phyloP scores from a whole-genome alignment of 2,113 vertebrate species.

The Nesogale talazaci region DNA sequence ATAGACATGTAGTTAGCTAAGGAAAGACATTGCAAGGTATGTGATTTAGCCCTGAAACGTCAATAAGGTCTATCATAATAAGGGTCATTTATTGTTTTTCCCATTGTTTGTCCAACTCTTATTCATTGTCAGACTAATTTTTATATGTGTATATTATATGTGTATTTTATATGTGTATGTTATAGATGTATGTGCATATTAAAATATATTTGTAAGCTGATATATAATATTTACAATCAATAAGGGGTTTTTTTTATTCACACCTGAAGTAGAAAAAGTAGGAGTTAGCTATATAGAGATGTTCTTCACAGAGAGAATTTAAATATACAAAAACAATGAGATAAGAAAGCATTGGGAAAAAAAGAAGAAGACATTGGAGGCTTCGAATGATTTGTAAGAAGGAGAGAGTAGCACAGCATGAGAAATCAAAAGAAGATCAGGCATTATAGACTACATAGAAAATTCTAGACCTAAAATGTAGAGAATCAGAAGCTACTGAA shows the following conservation, averaged over 20 bases:
- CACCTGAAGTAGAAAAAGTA: neutral
- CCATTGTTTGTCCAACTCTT: too few relatives aligned
- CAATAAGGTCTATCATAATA: constrained; percentile 31
- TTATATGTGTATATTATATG: too few relatives aligned
- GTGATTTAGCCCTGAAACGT: neutral
- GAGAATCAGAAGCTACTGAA: constrained; percentile 14
- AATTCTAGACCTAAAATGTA: constrained; percentile 32
- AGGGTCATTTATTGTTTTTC: neutral
- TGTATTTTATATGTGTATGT: too few relatives aligned
- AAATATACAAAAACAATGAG: neutral
- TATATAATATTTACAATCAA: too few relatives aligned
- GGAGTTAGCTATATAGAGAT: neutral
- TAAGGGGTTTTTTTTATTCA: neutral
- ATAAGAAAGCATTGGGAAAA: neutral
- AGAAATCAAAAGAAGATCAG: neutral
- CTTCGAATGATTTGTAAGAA: constrained; percentile 7
- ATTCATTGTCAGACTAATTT: too few relatives aligned
- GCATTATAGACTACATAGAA: neutral
- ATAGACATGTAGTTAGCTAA: neutral
- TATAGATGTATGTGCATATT: too few relatives aligned
- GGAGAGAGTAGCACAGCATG: neutral
- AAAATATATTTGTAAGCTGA: too few relatives aligned
- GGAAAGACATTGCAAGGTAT: neutral
- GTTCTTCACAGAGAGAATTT: neutral
- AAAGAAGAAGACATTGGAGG: too few relatives aligned